Percentiles rank a stretch among this genome's conserved stretches.
Evolutionary conservation across 2,113 vertebrate species (phyloP).

Genomic region (Oreochromis tanganicae): DNA sequence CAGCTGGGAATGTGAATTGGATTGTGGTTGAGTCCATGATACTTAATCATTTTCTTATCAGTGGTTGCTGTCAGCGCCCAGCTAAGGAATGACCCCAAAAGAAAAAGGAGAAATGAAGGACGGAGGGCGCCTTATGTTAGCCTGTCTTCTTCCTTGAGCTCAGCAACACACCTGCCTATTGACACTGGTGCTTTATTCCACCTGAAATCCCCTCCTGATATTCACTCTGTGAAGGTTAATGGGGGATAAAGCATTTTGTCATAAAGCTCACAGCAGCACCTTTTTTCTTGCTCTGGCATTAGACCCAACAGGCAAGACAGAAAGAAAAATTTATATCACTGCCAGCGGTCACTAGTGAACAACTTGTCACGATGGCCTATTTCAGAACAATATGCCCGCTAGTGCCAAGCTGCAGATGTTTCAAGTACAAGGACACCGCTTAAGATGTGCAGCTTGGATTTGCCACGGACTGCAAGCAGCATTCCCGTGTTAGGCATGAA

Average conservation of each 20-base stretch:
- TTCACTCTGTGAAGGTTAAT: slow-evolving; percentile 63
- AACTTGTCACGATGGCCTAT: slow-evolving; percentile 59
- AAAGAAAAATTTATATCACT: slow-evolving; percentile 37
- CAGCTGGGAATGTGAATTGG: slow-evolving; percentile 22
- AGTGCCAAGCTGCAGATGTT: slow-evolving; percentile 9
- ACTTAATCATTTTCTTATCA: slow-evolving; percentile 67
- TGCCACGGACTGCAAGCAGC: neutral
- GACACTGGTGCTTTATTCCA: slow-evolving; percentile 43
- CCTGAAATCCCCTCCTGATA: slow-evolving; percentile 50
- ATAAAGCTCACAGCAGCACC: slow-evolving; percentile 49
- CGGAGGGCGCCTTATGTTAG: neutral
- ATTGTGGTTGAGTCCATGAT: slow-evolving; percentile 26
- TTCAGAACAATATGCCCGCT: slow-evolving; percentile 36
- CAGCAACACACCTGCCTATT: slow-evolving; percentile 35
- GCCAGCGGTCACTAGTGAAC: slow-evolving; percentile 50
- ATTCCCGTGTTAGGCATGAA: neutral
- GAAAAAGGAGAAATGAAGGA: slow-evolving; percentile 56
- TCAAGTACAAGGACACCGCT: slow-evolving; percentile 25
- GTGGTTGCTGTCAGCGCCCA: slow-evolving; percentile 33
- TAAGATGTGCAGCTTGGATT: neutral
- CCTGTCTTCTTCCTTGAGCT: slow-evolving; percentile 12
- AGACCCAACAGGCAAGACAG: slow-evolving; percentile 37
- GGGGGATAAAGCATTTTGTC: slow-evolving; percentile 67
- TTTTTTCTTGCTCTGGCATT: slow-evolving; percentile 17
- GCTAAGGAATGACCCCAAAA: slow-evolving; percentile 54